Evolutionary conservation across 2,888 invertebrate species (phyloP).

Genomic region (Ryuthela nishihirai): DNA sequence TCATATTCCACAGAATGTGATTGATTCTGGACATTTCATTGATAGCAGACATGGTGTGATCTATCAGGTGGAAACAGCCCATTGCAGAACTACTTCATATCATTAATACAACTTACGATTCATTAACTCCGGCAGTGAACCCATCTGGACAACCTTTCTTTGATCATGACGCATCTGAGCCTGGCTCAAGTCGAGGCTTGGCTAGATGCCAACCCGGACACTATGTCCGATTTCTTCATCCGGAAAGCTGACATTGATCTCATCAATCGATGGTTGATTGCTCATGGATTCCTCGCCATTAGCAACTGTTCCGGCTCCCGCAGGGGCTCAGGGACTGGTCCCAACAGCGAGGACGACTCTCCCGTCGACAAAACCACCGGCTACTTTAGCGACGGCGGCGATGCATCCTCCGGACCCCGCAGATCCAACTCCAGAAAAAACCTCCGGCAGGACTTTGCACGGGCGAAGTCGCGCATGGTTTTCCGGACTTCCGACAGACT

Average conservation of each 20-base stretch:
- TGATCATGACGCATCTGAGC: conserved; percentile 43
- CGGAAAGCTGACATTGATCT: conserved; percentile 53
- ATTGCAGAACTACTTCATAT: too few relatives aligned
- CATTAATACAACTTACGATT: too few relatives aligned
- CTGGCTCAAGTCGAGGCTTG: conserved; percentile 53
- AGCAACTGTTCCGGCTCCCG: conserved; percentile 47
- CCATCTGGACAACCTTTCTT: too few relatives aligned
- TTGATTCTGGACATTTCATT: too few relatives aligned
- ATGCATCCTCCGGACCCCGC: background rate
- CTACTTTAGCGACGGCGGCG: conserved; percentile 28
- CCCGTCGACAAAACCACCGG: conserved; percentile 17
- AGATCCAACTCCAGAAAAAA: conserved; percentile 53
- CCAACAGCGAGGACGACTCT: conserved; percentile 28
- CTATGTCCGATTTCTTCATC: conserved; percentile 54
- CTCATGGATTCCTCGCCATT: conserved; percentile 53
- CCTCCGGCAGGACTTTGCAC: conserved; percentile 55
- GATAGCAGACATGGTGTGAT: too few relatives aligned
- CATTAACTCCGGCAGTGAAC: too few relatives aligned
- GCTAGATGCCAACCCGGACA: conserved; percentile 54
- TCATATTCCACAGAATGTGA: too few relatives aligned
- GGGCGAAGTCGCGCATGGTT: conserved; percentile 54
- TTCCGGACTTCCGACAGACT: conserved; percentile 51
- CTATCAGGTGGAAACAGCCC: too few relatives aligned
- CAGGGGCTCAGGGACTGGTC: conserved; percentile 38
- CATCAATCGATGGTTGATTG: conserved; percentile 55